Conservation (phyloP, 2,113 vertebrate species). For the Candoia aspera region DNA sequence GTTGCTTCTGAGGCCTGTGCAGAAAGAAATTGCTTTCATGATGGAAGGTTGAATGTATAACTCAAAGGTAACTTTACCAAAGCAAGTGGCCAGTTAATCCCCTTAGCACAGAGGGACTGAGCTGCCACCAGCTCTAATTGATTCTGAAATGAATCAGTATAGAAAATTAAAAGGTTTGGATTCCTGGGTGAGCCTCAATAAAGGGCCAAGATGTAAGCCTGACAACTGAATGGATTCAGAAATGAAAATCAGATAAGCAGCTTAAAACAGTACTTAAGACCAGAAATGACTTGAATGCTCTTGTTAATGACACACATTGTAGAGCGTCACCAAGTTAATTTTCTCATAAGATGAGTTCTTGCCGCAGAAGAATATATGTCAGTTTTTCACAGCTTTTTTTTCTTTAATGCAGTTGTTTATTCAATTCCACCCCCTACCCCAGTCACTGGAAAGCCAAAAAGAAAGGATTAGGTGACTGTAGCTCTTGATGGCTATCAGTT, state of each 20-base stretch:
- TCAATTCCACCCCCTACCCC: constrained; percentile 75
- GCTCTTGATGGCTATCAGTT: constrained; percentile 81
- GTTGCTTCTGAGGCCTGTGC: constrained; percentile 71
- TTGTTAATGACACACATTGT: constrained; percentile 79
- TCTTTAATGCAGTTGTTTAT: constrained; percentile 85
- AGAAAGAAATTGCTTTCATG: constrained; percentile 74
- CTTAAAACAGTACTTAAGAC: constrained; percentile 82
- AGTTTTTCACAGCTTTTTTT: constrained; percentile 65
- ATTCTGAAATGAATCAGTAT: constrained; percentile 88
- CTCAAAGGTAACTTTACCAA: constrained; percentile 77
- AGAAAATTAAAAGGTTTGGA: constrained; percentile 85
- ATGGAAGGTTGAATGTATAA: constrained; percentile 70
- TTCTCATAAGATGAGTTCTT: constrained; percentile 79
- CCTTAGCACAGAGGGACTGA: constrained; percentile 81
- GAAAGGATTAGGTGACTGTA: constrained; percentile 81
- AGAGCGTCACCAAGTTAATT: constrained; percentile 81
- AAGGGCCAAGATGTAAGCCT: constrained; percentile 78
- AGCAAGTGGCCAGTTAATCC: constrained; percentile 85
- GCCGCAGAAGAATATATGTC: constrained; percentile 64
- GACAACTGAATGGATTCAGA: constrained; percentile 80
- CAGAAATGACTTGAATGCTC: constrained; percentile 80
- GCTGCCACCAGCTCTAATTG: constrained; percentile 88
- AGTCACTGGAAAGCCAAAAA: constrained; percentile 85
- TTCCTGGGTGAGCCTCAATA: constrained; percentile 81
- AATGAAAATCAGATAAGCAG: constrained; percentile 84